These are phyloP conservation scores for Ceriagrion tenellum DNA, from an alignment of 2,888 invertebrate species.

Conservation along the genomic window DNA sequence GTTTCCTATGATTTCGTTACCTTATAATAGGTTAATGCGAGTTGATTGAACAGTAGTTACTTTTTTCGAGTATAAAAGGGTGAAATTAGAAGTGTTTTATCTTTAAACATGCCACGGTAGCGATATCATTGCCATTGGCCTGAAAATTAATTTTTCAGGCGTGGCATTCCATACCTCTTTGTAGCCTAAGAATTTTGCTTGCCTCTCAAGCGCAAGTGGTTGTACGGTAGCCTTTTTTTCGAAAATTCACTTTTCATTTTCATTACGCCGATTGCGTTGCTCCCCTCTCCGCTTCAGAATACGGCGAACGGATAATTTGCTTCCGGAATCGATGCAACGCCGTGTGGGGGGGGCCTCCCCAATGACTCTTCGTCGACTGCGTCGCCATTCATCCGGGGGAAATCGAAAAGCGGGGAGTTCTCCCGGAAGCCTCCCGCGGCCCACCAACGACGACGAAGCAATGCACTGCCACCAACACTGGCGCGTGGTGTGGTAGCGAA, in stretches of 20 bases:
- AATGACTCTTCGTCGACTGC: background rate
- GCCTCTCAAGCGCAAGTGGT: no score
- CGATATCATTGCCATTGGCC: no score
- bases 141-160: no score
- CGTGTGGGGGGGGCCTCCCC: background rate
- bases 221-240: background rate
- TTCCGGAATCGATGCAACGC: constrained; percentile 13
- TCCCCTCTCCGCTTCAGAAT: background rate
- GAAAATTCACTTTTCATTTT: background rate
- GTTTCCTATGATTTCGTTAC: no score
- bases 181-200: no score
- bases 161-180: no score
- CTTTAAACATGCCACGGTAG: no score
- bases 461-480: no score
- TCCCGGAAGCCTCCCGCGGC: background rate
- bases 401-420: background rate
- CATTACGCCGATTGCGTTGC: background rate
- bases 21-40: no score
- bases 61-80: no score
- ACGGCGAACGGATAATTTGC: background rate
- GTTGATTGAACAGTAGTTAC: no score
- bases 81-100: no score
- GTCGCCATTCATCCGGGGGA: background rate
- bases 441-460: background rate
- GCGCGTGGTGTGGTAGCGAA: background rate